Conservation (phyloP, 2,888 invertebrate genomes). For the Pherbina coryleti region DNA sequence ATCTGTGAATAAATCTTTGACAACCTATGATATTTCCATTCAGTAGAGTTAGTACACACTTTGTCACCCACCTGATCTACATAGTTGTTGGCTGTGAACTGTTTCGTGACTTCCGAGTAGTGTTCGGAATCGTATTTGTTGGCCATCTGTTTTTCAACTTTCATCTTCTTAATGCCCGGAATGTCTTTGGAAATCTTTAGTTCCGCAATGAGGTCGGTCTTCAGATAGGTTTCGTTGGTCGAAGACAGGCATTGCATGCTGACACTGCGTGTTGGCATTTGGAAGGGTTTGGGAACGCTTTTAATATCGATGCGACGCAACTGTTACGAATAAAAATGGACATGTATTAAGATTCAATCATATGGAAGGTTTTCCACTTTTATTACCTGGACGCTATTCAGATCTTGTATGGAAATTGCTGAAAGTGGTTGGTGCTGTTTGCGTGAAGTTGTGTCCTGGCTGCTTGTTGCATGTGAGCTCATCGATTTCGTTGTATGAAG, state of each 20-base stretch:
- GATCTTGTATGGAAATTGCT: conserved; percentile 88
- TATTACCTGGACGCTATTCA: conserved; percentile 80
- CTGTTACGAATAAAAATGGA: conserved; percentile 57
- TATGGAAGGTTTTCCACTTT: neutral
- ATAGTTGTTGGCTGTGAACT: conserved; percentile 87
- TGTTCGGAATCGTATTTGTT: conserved; percentile 86
- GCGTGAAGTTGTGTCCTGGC: conserved; percentile 69
- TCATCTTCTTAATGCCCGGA: conserved; percentile 92
- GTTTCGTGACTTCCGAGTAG: conserved; percentile 85
- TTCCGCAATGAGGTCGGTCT: conserved; percentile 91
- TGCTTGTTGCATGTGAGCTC: conserved; percentile 60
- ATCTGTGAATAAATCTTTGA: conserved; percentile 75
- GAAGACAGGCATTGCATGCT: conserved; percentile 81
- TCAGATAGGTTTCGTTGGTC: conserved; percentile 78
- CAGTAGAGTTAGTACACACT: conserved; percentile 12
- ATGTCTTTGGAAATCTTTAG: conserved; percentile 93
- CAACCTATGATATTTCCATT: conserved; percentile 50
- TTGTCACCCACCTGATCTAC: conserved; percentile 85
- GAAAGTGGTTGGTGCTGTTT: conserved; percentile 83
- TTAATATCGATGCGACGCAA: conserved; percentile 79
- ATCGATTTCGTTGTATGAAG: conserved; percentile 50
- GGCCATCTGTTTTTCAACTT: conserved; percentile 89
- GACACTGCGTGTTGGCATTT: conserved; percentile 84
- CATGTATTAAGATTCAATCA: neutral
- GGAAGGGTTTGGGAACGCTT: conserved; percentile 83